These are phyloP conservation scores for Procavia capensis DNA, from an alignment of 2,113 vertebrate genomes.

Conservation along the genomic window DNA sequence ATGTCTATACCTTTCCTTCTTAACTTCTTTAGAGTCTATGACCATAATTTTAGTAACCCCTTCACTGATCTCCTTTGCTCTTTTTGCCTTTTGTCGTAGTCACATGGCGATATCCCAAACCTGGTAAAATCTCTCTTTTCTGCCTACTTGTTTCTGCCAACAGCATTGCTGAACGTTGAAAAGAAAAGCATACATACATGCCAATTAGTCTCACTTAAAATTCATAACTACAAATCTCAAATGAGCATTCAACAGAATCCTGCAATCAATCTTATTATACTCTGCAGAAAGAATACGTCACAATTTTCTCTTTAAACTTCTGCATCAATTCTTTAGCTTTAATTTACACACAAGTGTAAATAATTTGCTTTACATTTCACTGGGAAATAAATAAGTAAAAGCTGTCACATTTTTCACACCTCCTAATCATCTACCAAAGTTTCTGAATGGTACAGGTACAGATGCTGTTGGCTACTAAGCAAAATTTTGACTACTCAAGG, in stretches of 20 bases:
- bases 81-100: neutral
- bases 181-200: neutral
- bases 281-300: neutral
- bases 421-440: neutral
- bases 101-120: neutral
- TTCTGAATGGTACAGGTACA: neutral
- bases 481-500: neutral
- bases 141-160: neutral
- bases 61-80: neutral
- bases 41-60: neutral
- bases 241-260: neutral
- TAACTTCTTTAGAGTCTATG: neutral
- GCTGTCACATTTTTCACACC: neutral
- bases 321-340: neutral
- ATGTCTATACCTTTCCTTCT: neutral
- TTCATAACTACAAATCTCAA: neutral
- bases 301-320: neutral
- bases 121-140: neutral
- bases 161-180: neutral
- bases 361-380: neutral
- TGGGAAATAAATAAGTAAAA: neutral
- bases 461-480: neutral
- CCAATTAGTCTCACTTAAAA: neutral
- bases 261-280: neutral
- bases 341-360: neutral